phyloP scores from a whole-genome alignment of 2,113 vertebrate species.

The Mustelus asterias region DNA sequence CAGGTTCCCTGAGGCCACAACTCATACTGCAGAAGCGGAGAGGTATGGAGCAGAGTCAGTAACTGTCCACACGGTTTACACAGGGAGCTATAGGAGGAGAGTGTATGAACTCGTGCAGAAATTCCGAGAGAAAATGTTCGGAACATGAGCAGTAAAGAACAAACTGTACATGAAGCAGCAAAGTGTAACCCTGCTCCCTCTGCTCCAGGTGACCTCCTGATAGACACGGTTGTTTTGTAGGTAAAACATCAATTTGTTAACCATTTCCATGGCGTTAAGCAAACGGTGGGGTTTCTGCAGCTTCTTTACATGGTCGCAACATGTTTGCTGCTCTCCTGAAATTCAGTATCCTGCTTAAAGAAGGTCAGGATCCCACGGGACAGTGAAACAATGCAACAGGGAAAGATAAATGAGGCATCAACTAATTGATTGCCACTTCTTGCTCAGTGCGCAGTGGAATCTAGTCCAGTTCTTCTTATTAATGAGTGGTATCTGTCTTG shows the following conservation, averaged over 20 bases:
- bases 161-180: not conserved
- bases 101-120: not conserved
- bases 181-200: not conserved
- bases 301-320: not conserved
- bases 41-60: not conserved
- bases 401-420: slow-evolving; percentile 21
- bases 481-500: slow-evolving; percentile 8
- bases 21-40: too few species aligned
- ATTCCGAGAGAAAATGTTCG: not conserved
- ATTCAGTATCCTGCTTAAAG: not conserved
- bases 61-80: not conserved
- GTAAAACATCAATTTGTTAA: not conserved
- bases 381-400: not conserved
- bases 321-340: not conserved
- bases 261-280: not conserved
- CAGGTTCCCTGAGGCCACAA: too few species aligned
- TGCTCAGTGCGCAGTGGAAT: not conserved
- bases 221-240: not conserved
- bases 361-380: not conserved
- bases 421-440: not conserved
- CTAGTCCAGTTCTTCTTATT: not conserved
- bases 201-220: not conserved
- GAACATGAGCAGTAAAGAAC: not conserved
- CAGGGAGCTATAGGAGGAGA: not conserved
- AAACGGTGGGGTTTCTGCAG: not conserved